phyloP scores from a whole-genome alignment of 2,797 vertebrate genomes.

The Argyrosomus regius region DNA sequence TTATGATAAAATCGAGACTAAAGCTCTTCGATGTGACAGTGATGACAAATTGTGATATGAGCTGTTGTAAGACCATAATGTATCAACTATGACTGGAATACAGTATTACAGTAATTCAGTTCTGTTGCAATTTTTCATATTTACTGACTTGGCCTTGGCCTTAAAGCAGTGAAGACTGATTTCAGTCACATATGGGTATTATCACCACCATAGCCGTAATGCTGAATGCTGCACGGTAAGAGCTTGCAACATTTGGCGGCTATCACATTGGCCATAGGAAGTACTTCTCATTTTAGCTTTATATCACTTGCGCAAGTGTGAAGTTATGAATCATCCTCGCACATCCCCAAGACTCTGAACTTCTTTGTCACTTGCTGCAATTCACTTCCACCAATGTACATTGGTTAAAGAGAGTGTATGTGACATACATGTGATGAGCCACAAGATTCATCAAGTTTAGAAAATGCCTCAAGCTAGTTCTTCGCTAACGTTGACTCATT shows the following conservation, averaged over 20 bases:
- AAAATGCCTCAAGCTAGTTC: slow-evolving; percentile 15
- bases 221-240: neutral
- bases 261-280: neutral
- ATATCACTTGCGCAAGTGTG: neutral
- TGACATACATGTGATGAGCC: slow-evolving; percentile 53
- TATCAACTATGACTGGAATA: neutral
- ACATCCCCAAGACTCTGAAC: slow-evolving; percentile 19
- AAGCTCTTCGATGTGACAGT: neutral
- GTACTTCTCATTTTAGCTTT: slow-evolving; percentile 1
- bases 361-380: slow-evolving; percentile 17
- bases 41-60: slow-evolving; percentile 19
- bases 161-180: neutral
- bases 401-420: slow-evolving; percentile 19
- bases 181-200: neutral
- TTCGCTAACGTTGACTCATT: slow-evolving; percentile 21
- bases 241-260: neutral
- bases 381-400: slow-evolving; percentile 12
- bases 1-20: neutral
- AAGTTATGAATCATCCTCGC: slow-evolving; percentile 5
- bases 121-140: neutral
- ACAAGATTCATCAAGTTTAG: slow-evolving; percentile 23
- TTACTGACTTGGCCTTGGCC: neutral
- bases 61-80: neutral
- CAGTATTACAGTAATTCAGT: neutral
- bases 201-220: neutral